Evolutionary conservation across 2,797 vertebrate species (phyloP).

Genomic region (Arnoldichthys spilopterus): DNA sequence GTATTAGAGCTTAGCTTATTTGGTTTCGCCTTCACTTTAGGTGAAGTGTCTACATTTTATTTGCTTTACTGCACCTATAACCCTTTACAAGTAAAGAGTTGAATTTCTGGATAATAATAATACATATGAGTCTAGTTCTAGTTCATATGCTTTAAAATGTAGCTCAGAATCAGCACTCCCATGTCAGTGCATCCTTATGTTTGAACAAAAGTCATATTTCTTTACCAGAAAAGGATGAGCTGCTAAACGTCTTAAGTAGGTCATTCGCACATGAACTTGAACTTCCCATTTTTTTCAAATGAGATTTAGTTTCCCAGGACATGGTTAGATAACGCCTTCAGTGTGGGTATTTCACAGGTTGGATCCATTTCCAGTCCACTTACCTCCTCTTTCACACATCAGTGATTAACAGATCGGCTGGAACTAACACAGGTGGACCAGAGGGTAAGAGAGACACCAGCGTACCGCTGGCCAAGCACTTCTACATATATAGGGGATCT

Average conservation of each 20-base stretch:
- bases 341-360: conserved; percentile 5
- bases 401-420: conserved; percentile 16
- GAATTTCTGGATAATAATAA: no score
- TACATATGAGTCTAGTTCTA: no score
- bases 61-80: no score
- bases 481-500: neutral
- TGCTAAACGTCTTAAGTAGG: neutral
- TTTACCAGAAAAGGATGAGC: neutral
- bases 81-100: no score
- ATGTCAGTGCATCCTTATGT: no score
- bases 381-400: conserved; percentile 37
- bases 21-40: no score
- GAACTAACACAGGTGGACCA: conserved; percentile 20
- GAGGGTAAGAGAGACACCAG: neutral
- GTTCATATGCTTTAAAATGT: no score
- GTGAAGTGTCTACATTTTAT: no score
- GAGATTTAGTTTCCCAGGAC: neutral
- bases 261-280: neutral
- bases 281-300: neutral
- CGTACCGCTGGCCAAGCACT: no score
- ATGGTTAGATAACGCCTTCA: neutral
- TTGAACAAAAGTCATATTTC: no score
- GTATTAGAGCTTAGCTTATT: no score
- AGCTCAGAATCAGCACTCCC: no score
- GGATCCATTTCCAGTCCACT: conserved; percentile 36